Conservation (phyloP, 2,888 invertebrate genomes). For the Cantharis flavilabris region DNA sequence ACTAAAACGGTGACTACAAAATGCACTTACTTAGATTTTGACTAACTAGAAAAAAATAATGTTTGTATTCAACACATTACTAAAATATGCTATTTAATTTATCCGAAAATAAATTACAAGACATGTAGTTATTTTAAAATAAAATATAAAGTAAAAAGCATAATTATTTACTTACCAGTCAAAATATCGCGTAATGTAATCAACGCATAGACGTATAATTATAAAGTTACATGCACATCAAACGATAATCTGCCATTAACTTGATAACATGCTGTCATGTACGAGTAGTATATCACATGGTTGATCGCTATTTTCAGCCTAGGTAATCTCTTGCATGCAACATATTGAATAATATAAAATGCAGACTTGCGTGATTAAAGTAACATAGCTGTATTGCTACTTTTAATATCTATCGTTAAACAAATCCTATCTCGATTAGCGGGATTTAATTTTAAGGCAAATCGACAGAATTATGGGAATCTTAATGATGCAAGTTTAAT, state of each 20-base stretch:
- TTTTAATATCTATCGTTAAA: background rate
- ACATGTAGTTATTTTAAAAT: background rate
- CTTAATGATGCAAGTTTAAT: constrained; percentile 12
- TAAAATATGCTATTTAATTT: background rate
- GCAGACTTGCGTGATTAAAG: constrained; percentile 20
- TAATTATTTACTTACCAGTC: background rate
- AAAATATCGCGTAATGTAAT: constrained; percentile 6
- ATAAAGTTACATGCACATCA: constrained; percentile 25
- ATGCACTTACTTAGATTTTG: background rate
- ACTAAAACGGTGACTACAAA: background rate
- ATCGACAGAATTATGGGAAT: constrained; percentile 5
- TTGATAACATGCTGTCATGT: constrained; percentile 29
- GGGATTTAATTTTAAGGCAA: constrained; percentile 10
- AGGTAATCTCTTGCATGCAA: constrained; percentile 26
- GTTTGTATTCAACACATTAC: background rate
- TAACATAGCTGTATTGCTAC: background rate
- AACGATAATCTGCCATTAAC: constrained; percentile 27
- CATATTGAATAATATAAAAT: constrained; percentile 21
- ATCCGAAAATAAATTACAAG: background rate
- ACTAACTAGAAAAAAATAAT: background rate
- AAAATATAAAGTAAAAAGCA: background rate
- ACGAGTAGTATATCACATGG: constrained; percentile 23
- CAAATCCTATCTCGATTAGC: constrained; percentile 3
- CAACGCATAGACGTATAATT: constrained; percentile 19
- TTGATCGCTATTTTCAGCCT: constrained; percentile 25